Evolutionary conservation across 37 sponge, comb jelly and placozoan genomes (phyloP).

Genomic region (Lycopodina hypogea): DNA sequence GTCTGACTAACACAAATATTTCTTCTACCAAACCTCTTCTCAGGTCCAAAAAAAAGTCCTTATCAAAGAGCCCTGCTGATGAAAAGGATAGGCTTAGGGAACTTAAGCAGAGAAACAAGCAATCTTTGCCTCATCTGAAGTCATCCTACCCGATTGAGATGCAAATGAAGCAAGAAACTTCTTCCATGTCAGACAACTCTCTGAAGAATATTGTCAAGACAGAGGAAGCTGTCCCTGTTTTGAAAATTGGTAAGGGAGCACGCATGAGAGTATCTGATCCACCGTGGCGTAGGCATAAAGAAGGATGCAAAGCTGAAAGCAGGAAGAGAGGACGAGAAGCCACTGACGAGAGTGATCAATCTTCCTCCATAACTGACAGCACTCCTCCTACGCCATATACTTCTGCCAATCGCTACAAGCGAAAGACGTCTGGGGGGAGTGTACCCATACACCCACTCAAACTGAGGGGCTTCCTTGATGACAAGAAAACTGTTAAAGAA

Average conservation of each 20-base stretch:
- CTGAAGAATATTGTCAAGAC: slow-evolving; percentile 14
- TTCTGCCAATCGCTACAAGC: background rate
- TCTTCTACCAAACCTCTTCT: no score
- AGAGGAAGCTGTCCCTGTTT: background rate
- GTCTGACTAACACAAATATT: no score
- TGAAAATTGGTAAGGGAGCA: no score
- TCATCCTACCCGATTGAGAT: slow-evolving; percentile 79
- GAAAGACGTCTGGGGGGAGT: background rate
- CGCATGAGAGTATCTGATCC: no score
- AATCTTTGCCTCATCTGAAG: slow-evolving; percentile 61
- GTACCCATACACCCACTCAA: slow-evolving; percentile 17
- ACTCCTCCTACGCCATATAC: slow-evolving; percentile 21
- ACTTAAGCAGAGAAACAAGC: slow-evolving; percentile 58
- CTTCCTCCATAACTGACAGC: slow-evolving; percentile 21
- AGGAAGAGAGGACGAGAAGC: background rate
- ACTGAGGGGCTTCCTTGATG: slow-evolving; percentile 38
- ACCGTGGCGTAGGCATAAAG: background rate
- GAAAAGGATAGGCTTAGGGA: slow-evolving; percentile 37
- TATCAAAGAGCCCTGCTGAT: background rate
- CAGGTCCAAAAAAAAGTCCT: no score
- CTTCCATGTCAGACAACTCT: slow-evolving; percentile 6
- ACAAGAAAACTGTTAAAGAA: background rate
- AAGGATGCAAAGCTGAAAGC: background rate
- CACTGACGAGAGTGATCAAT: background rate
- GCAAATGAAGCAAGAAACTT: slow-evolving; percentile 47